Conservation (phyloP, 2,113 vertebrate species). For the Crypturellus undulatus region DNA sequence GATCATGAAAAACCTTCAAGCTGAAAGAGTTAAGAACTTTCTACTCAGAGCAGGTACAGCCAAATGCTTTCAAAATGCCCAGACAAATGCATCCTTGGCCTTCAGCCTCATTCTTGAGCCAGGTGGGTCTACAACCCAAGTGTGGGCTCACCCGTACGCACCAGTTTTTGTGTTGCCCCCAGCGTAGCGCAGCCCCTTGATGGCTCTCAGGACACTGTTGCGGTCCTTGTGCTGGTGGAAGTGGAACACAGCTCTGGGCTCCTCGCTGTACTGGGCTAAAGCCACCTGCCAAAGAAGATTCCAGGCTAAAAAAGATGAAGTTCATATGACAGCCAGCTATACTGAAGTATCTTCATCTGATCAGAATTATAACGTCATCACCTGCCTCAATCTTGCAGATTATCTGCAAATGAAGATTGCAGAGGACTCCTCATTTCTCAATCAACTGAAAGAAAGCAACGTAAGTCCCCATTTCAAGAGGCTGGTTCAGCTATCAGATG, state of each 20-base stretch:
- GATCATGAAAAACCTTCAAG: accelerated
- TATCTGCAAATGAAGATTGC: neutral
- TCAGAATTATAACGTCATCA: neutral
- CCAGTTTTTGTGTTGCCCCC: constrained; percentile 92
- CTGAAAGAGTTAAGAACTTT: neutral
- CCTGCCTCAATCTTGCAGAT: neutral
- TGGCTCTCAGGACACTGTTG: constrained; percentile 80
- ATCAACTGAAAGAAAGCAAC: accelerated
- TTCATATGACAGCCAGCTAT: neutral
- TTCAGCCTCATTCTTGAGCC: neutral
- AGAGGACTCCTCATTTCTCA: neutral
- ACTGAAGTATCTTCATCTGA: accelerated
- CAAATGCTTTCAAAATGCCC: neutral
- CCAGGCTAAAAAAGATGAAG: accelerated
- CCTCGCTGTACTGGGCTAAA: constrained; percentile 88
- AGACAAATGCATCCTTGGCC: neutral
- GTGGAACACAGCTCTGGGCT: constrained; percentile 85
- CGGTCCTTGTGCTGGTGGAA: constrained; percentile 83
- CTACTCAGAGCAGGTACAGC: neutral
- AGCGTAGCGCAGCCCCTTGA: constrained; percentile 79
- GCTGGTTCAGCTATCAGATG: neutral
- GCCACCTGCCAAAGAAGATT: constrained; percentile 80
- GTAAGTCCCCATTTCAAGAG: neutral
- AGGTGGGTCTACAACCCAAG: neutral
- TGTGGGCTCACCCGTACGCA: neutral